phyloP scores from a whole-genome alignment of 2,888 invertebrate genomes.

The Dryobotodes eremita region DNA sequence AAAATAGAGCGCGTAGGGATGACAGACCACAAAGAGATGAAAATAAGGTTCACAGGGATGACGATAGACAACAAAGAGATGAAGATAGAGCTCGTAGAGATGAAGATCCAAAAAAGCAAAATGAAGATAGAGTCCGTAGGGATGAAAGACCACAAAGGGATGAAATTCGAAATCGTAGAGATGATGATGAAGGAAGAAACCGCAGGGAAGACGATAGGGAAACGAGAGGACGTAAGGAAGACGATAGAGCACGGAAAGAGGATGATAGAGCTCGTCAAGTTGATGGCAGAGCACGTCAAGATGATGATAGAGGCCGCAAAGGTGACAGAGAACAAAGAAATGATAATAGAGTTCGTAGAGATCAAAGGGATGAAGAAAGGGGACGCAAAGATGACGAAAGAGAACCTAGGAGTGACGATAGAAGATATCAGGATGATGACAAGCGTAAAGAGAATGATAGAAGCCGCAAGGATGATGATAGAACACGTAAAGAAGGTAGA shows the following conservation, averaged over 20 bases:
- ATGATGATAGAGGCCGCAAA: slow-evolving; percentile 42
- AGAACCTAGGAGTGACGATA: slow-evolving; percentile 45
- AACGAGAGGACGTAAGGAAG: slow-evolving; percentile 24
- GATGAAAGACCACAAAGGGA: slow-evolving; percentile 36
- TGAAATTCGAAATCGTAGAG: slow-evolving; percentile 36
- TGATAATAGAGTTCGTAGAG: slow-evolving; percentile 46
- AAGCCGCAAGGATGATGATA: slow-evolving; percentile 46
- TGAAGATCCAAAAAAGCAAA: slow-evolving; percentile 18
- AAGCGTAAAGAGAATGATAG: slow-evolving; percentile 43
- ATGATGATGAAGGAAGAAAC: slow-evolving; percentile 55
- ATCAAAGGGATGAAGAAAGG: slow-evolving; percentile 54
- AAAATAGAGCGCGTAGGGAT: slow-evolving; percentile 38
- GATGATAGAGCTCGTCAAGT: slow-evolving; percentile 49
- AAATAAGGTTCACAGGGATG: slow-evolving; percentile 27
- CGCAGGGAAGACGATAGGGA: slow-evolving; percentile 50
- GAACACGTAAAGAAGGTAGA: slow-evolving; percentile 24
- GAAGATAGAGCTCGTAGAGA: slow-evolving; percentile 15
- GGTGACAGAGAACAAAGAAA: slow-evolving; percentile 34
- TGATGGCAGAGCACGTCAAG: slow-evolving; percentile 37
- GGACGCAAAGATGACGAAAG: slow-evolving; percentile 37
- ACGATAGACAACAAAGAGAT: slow-evolving; percentile 38
- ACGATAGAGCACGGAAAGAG: slow-evolving; percentile 42
- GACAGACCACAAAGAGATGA: slow-evolving; percentile 41
- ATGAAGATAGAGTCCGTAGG: not conserved
- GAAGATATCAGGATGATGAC: slow-evolving; percentile 55